These are phyloP conservation scores for Carassius auratus DNA, from an alignment of 2,113 vertebrate genomes.

Conservation along the genomic window DNA sequence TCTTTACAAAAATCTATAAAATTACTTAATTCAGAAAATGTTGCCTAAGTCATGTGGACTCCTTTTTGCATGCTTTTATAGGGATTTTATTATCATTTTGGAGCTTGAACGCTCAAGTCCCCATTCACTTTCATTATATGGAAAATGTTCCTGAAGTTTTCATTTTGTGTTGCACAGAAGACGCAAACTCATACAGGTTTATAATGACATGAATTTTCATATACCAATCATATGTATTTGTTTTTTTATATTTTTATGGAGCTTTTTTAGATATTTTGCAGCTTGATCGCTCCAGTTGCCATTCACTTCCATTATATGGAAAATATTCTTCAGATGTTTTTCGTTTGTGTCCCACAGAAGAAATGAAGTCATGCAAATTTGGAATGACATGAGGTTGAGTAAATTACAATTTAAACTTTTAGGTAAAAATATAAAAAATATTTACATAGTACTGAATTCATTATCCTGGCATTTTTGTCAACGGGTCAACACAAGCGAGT, in stretches of 20 bases:
- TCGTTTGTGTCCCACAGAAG: neutral
- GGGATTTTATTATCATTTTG: neutral
- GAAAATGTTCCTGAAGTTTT: neutral
- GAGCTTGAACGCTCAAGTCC: neutral
- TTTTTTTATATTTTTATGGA: neutral
- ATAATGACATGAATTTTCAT: no score
- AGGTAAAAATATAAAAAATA: neutral
- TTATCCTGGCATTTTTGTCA: slow-evolving; percentile 58
- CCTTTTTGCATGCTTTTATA: neutral
- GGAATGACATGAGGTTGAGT: neutral
- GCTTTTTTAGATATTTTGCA: neutral
- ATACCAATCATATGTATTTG: neutral
- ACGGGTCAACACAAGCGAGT: slow-evolving; percentile 61
- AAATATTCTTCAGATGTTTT: neutral
- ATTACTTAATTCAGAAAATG: neutral
- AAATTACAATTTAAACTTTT: neutral
- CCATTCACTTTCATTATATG: neutral
- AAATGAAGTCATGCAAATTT: neutral
- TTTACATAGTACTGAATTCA: slow-evolving; percentile 54
- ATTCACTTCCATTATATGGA: neutral
- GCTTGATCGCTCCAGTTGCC: neutral
- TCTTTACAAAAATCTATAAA: neutral
- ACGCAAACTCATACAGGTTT: no score
- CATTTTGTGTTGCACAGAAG: no score
- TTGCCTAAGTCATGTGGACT: neutral